These are phyloP conservation scores for Pachydiplax longipennis DNA, from an alignment of 2,888 invertebrate genomes.

Conservation along the genomic window DNA sequence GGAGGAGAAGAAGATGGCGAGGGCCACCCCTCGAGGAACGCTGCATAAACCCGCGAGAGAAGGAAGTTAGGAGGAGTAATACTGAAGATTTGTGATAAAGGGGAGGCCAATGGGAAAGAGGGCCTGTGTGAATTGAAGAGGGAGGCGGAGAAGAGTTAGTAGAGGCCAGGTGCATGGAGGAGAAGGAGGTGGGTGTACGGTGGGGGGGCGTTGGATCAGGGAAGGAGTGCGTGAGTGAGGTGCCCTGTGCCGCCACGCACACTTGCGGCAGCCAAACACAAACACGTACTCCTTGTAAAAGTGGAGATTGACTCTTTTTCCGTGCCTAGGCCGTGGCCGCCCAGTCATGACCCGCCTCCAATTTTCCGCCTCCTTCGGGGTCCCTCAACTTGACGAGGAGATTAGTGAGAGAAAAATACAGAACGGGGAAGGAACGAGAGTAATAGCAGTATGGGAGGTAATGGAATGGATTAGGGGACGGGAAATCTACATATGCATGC, in stretches of 20 bases:
- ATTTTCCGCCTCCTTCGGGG: constrained; percentile 28
- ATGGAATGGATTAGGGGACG: neutral
- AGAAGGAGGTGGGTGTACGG: neutral
- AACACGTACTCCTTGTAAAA: constrained; percentile 43
- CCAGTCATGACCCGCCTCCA: constrained; percentile 13
- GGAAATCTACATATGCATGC: neutral
- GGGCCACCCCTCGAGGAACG: constrained; percentile 26
- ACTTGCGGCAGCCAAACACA: constrained; percentile 35
- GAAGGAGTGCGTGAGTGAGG: neutral
- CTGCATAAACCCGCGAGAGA: constrained; percentile 22
- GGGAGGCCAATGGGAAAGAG: constrained; percentile 26
- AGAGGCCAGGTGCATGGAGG: neutral
- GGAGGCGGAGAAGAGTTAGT: neutral
- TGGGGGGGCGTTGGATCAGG: neutral
- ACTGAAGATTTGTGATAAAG: neutral
- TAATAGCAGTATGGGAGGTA: neutral
- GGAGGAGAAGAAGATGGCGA: constrained; percentile 23
- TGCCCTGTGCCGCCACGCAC: neutral
- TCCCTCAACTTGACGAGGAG: neutral
- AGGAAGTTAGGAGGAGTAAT: constrained; percentile 12
- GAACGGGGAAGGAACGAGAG: neutral
- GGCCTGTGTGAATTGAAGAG: constrained; percentile 18
- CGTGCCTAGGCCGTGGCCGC: constrained; percentile 13
- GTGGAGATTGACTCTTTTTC: neutral
- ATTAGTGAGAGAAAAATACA: neutral